A percentile compares a stretch with the other conserved stretches of the same genome.
These are phyloP conservation scores for Falco biarmicus DNA, from an alignment of 2,797 vertebrate genomes.

Conservation along the genomic window DNA sequence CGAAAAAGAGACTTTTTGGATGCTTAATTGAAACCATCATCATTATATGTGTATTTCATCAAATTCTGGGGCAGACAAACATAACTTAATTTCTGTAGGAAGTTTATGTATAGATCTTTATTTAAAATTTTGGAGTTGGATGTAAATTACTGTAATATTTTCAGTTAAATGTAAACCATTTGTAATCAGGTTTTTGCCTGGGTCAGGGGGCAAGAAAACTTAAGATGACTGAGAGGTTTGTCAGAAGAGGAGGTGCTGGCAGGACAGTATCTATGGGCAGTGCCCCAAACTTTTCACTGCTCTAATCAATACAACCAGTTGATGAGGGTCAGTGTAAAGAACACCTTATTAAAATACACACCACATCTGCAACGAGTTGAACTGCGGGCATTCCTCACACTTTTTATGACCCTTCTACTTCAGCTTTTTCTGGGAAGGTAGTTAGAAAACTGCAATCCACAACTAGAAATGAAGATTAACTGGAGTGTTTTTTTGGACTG, in stretches of 20 bases:
- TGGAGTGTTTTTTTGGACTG: not conserved
- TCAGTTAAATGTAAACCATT: not conserved
- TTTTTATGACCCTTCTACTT: not conserved
- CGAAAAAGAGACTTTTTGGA: not conserved
- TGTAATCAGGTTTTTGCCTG: not conserved
- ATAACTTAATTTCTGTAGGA: not conserved
- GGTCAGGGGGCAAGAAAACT: not conserved
- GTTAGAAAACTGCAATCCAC: not conserved
- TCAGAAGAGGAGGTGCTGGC: not conserved
- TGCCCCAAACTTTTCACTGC: not conserved
- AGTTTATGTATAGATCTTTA: not conserved
- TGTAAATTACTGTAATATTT: not conserved
- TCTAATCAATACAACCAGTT: rapidly evolving
- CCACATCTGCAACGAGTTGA: rapidly evolving
- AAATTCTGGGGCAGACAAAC: not conserved
- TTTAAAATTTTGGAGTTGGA: not conserved
- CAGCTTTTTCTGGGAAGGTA: not conserved
- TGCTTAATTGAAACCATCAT: not conserved
- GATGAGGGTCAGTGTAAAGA: not conserved
- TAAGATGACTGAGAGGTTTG: not conserved
- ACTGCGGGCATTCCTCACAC: not conserved
- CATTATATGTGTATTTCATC: not conserved
- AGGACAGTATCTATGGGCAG: rapidly evolving
- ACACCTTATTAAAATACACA: no score
- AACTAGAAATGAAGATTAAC: not conserved